Conservation (phyloP, 2,797 vertebrate genomes). For the Galagoides demidoff region DNA sequence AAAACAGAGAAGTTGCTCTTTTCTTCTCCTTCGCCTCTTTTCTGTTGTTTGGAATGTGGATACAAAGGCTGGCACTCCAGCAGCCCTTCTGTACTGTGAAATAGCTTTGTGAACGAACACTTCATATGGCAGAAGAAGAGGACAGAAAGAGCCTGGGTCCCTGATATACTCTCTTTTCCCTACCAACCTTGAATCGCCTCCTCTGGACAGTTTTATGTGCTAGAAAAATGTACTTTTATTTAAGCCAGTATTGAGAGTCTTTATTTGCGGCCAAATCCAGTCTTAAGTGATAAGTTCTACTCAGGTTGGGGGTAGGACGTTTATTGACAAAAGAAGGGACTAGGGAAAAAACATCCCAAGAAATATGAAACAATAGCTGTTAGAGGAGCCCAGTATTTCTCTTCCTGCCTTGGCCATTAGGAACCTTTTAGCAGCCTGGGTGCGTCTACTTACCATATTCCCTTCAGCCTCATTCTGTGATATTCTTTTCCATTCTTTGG, state of each 20-base stretch:
- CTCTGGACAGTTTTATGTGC: neutral
- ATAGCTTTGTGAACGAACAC: neutral
- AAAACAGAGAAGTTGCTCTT: neutral
- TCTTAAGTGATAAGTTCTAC: neutral
- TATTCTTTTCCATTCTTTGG: neutral
- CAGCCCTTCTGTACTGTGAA: neutral
- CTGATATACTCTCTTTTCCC: neutral
- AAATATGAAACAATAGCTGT: neutral
- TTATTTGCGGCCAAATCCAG: neutral
- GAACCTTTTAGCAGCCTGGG: neutral
- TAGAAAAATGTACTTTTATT: neutral
- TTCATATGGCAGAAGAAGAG: neutral
- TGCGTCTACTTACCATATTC: neutral
- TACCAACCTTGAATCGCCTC: neutral
- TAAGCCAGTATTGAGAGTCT: neutral
- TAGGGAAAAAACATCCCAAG: neutral
- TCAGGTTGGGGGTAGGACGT: neutral
- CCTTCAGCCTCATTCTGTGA: neutral
- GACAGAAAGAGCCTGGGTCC: neutral
- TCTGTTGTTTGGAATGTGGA: neutral
- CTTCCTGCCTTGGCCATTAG: neutral
- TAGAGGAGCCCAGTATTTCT: neutral
- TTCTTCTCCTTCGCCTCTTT: neutral
- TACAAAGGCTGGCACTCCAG: neutral
- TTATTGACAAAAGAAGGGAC: neutral